A percentile compares a stretch with the other conserved stretches of the same genome.
Conservation (phyloP, 1,140 invertebrate species). For the Hyposmocoma kahamanoa region DNA sequence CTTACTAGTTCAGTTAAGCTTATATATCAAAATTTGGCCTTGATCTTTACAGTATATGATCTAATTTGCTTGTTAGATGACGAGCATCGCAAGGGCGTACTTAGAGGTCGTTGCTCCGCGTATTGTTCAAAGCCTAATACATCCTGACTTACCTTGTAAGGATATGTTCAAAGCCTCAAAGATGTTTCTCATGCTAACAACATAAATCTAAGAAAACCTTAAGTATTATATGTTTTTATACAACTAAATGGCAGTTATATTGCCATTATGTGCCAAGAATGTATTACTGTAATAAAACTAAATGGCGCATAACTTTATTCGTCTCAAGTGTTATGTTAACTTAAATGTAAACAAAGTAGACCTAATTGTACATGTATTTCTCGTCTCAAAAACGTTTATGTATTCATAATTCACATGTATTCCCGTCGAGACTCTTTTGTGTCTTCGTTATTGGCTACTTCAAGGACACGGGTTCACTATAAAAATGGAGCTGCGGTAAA, state of each 20-base stretch:
- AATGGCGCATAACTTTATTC: constrained; percentile 35
- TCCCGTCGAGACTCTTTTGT: constrained; percentile 43
- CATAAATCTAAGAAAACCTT: too few species aligned
- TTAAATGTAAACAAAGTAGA: constrained; percentile 40
- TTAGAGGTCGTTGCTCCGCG: constrained; percentile 22
- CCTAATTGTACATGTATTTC: constrained; percentile 52
- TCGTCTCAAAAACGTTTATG: constrained; percentile 42
- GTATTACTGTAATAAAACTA: constrained; percentile 29
- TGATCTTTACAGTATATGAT: constrained; percentile 31
- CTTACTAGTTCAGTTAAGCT: constrained; percentile 11
- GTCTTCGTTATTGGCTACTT: constrained; percentile 44
- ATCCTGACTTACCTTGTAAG: constrained; percentile 22
- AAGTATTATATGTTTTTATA: background rate
- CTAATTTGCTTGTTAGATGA: constrained; percentile 23
- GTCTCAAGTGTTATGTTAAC: constrained; percentile 24
- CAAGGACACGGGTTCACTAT: constrained; percentile 51
- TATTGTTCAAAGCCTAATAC: constrained; percentile 11
- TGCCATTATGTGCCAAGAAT: constrained; percentile 9
- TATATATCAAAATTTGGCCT: constrained; percentile 34
- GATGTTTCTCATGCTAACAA: too few species aligned
- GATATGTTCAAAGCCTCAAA: background rate
- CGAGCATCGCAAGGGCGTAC: constrained; percentile 11
- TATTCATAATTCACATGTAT: constrained; percentile 57
- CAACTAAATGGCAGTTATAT: background rate
- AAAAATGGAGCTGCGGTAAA: constrained; percentile 48